These are phyloP conservation scores for Sebastiscus tertius DNA, from an alignment of 2,797 vertebrate species.

Conservation along the genomic window DNA sequence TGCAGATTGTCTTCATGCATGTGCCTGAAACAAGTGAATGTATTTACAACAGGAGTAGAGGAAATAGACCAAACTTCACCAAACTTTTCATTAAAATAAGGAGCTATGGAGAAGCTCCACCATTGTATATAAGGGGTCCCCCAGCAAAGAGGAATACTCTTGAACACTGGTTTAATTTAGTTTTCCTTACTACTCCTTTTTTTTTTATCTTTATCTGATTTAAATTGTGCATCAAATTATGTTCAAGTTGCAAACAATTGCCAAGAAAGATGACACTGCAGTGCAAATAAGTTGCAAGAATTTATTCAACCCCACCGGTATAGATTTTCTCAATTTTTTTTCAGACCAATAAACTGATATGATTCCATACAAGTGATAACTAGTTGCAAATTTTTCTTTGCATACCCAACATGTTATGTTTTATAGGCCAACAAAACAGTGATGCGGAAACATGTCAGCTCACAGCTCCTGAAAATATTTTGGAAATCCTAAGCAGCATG, in stretches of 20 bases:
- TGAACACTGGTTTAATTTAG: neutral
- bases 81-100: neutral
- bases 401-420: neutral
- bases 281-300: neutral
- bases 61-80: neutral
- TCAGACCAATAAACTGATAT: neutral
- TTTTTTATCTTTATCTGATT: neutral
- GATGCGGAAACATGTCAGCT: slow-evolving; percentile 26
- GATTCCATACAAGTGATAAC: slow-evolving; percentile 30
- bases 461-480: slow-evolving; percentile 10
- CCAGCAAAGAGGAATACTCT: neutral
- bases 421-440: neutral
- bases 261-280: neutral
- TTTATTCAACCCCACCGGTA: neutral
- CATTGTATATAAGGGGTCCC: too few species aligned
- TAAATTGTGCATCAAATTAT: neutral
- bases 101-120: neutral
- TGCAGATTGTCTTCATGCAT: neutral
- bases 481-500: neutral
- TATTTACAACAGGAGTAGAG: neutral
- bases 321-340: neutral
- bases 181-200: neutral
- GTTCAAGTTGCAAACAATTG: neutral
- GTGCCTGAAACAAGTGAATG: neutral
- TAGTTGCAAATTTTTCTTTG: neutral